A percentile compares a stretch with the other conserved stretches of the same genome.
phyloP scores from a whole-genome alignment of 2,888 invertebrate species.

The Cynaeus angustus region DNA sequence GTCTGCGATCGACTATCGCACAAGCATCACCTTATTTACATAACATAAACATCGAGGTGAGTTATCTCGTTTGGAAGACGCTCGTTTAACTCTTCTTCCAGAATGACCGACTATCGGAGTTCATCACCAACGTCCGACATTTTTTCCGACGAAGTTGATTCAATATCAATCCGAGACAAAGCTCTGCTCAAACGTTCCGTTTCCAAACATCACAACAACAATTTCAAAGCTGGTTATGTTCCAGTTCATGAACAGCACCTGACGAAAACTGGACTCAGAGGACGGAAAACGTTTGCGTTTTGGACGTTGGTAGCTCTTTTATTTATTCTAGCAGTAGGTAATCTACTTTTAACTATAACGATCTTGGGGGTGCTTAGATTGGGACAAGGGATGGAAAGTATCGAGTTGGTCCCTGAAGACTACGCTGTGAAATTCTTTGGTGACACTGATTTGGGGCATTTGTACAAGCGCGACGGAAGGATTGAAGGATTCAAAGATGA shows the following conservation, averaged over 20 bases:
- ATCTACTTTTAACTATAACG: conserved; percentile 85
- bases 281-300: conserved; percentile 81
- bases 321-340: conserved; percentile 84
- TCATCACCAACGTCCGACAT: conserved; percentile 66
- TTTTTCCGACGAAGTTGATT: conserved; percentile 67
- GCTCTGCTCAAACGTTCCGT: conserved; percentile 63
- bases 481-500: conserved; percentile 76
- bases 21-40: conserved; percentile 10
- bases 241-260: conserved; percentile 65
- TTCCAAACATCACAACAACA: conserved; percentile 63
- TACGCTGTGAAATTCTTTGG: conserved; percentile 87
- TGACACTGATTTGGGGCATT: conserved; percentile 82
- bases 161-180: conserved; percentile 65
- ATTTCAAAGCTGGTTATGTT: conserved; percentile 67
- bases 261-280: conserved; percentile 68
- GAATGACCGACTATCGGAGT: conserved; percentile 58
- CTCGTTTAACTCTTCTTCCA: conserved; percentile 1
- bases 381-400: conserved; percentile 88
- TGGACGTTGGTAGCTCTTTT: conserved; percentile 85
- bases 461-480: conserved; percentile 83
- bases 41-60: conserved; percentile 17
- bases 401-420: conserved; percentile 86
- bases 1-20: conserved; percentile 44
- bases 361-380: conserved; percentile 87
- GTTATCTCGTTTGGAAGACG: neutral